Evolutionary conservation across 1,140 invertebrate species (phyloP), one percentile per base, ranked within the genome.

Genomic region (Caenorhabditis latens): DNA sequence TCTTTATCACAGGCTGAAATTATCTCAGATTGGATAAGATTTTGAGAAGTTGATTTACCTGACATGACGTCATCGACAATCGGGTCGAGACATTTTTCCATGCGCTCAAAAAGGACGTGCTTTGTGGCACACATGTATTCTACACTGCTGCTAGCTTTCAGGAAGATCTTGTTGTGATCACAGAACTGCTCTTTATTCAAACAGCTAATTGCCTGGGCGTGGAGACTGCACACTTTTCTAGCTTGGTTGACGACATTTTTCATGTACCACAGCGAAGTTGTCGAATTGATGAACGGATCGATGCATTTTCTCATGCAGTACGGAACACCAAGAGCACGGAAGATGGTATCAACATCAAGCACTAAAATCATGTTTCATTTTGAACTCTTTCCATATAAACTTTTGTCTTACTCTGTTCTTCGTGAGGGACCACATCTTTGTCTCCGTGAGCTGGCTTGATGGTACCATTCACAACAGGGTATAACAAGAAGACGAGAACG

Each of bases 321-420:
- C 48, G 83, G 83, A 58, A 65, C 58, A n/a, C 83, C 83, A 21
- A 84, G 55, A 84, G 83, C 83, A 40, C 83, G 55, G 83, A 84
- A 65, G 42, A 84, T 84, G 9, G 83, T 84, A 40, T 84, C 83
- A 46, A 61, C 55, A 24, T 84, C 83, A 32, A 84, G 83, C 43
- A 46, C 83, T 84, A 16, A 84, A 61, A 48, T n/a, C 4, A n/a
- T 14, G 48, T 16, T n/a, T 42, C 48, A 16, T 83, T 83, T 55
- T 4, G 63, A 65, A 14, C 5, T 9, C 1, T 24, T 32, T 40
- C 0, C 32, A 32, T 24, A 2, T 32, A 11, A 63, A 32, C 1
- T 7, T 79, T 67, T 42, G n/a, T 9, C n/a, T 50, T 79, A 79
- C 71, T 50, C 40, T 48, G 46, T 32, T 79, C 71, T 50, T 50